A percentile compares a stretch with the other conserved stretches of the same genome.
phyloP scores from a whole-genome alignment of 2,113 vertebrate genomes.

The Rousettus leschenaultii region DNA sequence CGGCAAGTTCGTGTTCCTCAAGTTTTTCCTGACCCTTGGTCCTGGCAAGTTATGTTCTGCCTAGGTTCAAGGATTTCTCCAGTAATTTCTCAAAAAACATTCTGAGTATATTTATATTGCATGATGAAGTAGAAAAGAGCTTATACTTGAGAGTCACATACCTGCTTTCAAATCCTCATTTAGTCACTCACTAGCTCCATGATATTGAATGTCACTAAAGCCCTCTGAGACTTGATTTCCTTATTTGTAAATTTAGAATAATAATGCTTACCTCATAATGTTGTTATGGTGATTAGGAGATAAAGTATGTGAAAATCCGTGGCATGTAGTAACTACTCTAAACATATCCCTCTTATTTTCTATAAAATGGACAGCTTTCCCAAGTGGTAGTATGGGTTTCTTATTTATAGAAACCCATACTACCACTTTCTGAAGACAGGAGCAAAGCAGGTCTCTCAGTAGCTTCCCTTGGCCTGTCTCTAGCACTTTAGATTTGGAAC shows the following conservation, averaged over 20 bases:
- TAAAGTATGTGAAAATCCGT: background rate
- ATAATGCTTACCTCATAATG: background rate
- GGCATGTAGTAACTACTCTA: background rate
- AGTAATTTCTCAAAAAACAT: background rate
- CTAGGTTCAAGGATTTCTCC: background rate
- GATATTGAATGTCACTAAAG: background rate
- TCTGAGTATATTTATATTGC: background rate
- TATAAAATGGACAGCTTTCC: background rate
- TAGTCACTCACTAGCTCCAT: background rate
- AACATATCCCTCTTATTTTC: background rate
- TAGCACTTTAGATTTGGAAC: background rate
- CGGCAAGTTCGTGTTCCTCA: background rate
- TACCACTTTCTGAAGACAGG: conserved; percentile 12
- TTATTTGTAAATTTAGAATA: conserved; percentile 46
- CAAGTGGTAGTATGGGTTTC: too few relatives aligned
- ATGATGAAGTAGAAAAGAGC: background rate
- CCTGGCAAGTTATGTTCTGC: background rate
- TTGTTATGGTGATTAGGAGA: background rate
- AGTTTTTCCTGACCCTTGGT: background rate
- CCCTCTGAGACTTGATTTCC: background rate
- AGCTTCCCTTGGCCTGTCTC: background rate
- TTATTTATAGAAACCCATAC: conserved; percentile 40
- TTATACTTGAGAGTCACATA: background rate
- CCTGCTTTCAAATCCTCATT: background rate
- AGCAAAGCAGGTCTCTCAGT: background rate